Evolutionary conservation across 1,140 invertebrate genomes (phyloP), one percentile per base, ranked within the genome.

Genomic region (Limonius californicus): DNA sequence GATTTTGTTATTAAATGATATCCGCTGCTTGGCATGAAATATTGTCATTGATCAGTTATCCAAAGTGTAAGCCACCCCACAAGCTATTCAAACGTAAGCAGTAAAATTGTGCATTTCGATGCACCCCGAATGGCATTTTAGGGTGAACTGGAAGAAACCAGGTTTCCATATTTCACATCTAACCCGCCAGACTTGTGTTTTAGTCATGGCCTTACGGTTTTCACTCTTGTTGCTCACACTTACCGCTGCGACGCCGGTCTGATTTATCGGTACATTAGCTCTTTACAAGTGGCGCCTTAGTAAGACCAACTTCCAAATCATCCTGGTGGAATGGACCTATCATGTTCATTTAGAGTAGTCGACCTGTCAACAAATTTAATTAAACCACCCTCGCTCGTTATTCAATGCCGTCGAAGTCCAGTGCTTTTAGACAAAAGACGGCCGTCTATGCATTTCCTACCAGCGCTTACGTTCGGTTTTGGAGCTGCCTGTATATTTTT

Each of bases 251-350:
- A 59, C 61, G 57, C 54, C 63, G 53, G 32, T 30, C 54, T 62
- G 56, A 65, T 65, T 65, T 65, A 65, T 65, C 60, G 60, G 50
- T 65, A 55, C 64, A 65, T 65, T 65, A 65, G 64, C 64, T 62
- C 47, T 56, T 59, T 60, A 47, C 61, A 57, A 60, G 61, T 39
- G 59, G 54, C 57, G 47, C 55, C 56, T 56, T 43, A 39, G 55
- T 50, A 53, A 56, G 61, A 59, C 61, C 57, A 63, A 63, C 61
- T 55, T 55, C 39, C 61, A 58, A 63, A 63, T 59, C 61, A 63
- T 63, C 61, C 57, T 56, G 45, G 19, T 63, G 61, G 53, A 62
- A 63, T 63, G 61, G 61, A 50, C 20, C 45, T 50, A 18, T 50
- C 45, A 50, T 50, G 45, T 50, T 50, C 45, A 19, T 50, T 50